Percentiles rank a stretch among this genome's conserved stretches.
Conservation (phyloP, 2,113 vertebrate genomes). For the Leuciscus idus region DNA sequence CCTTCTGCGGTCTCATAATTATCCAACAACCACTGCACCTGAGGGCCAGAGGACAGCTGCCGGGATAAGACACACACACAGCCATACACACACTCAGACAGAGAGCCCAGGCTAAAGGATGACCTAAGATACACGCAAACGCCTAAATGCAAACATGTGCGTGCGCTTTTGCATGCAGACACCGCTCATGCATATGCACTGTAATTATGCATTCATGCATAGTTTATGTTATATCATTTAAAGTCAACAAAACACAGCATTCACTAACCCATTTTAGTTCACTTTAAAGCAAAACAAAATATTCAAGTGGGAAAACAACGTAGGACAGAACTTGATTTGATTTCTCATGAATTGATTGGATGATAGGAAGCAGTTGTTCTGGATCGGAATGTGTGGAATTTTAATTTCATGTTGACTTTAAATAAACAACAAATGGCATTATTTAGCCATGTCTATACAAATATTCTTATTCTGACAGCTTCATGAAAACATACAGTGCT, state of each 20-base stretch:
- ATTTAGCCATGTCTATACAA: not conserved
- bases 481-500: constrained; percentile 21
- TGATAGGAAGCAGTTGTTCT: not conserved
- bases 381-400: not conserved
- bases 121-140: constrained; percentile 28
- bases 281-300: not conserved
- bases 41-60: constrained; percentile 66
- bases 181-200: constrained; percentile 17
- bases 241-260: not conserved
- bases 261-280: not conserved
- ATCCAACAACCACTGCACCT: constrained; percentile 96
- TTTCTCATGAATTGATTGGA: not conserved
- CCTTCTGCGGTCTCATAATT: constrained; percentile 96
- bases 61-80: constrained; percentile 70
- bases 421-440: not conserved
- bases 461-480: constrained; percentile 2
- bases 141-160: not conserved
- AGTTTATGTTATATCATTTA: not conserved
- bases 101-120: constrained; percentile 46
- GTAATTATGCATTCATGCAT: not conserved
- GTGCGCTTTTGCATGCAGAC: constrained; percentile 20
- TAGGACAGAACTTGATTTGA: not conserved
- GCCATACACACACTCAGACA: constrained; percentile 51
- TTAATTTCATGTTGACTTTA: not conserved
- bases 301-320: not conserved